phyloP scores from a whole-genome alignment of 2,113 vertebrate species.

The Sisor rabdophorus region DNA sequence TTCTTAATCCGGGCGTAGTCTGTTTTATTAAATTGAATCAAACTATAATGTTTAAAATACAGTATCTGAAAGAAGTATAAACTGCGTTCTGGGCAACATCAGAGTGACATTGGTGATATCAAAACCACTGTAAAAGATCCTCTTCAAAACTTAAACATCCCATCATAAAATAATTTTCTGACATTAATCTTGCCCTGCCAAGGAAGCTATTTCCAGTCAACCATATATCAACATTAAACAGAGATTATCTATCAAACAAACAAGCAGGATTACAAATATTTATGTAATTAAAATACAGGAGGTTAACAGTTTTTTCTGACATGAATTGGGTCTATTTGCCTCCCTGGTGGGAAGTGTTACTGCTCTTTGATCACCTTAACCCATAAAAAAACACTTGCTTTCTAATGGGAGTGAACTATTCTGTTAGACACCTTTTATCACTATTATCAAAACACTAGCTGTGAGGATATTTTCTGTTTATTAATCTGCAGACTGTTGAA shows the following conservation, averaged over 20 bases:
- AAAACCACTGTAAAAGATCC: not conserved
- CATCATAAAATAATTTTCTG: not conserved
- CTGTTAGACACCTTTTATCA: not conserved
- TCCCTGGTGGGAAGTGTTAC: not conserved
- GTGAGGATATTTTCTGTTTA: not conserved
- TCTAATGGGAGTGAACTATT: not conserved
- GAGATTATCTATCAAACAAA: not conserved
- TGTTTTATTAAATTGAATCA: not conserved
- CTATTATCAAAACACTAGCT: not conserved
- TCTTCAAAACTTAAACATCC: not conserved
- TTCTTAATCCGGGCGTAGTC: not conserved
- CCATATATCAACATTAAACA: not conserved
- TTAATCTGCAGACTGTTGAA: not conserved
- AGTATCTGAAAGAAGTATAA: slow-evolving; percentile 15
- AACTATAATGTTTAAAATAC: slow-evolving; percentile 18
- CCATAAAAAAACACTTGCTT: not conserved
- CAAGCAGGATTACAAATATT: not conserved
- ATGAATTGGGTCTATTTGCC: not conserved
- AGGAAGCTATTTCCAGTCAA: not conserved
- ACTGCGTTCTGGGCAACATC: not conserved
- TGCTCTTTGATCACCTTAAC: not conserved
- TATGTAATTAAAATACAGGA: not conserved
- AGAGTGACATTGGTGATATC: no score
- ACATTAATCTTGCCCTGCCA: not conserved
- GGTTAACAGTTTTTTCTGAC: not conserved